Conservation (phyloP, 2,797 vertebrate species). For the Sparidentex hasta region DNA sequence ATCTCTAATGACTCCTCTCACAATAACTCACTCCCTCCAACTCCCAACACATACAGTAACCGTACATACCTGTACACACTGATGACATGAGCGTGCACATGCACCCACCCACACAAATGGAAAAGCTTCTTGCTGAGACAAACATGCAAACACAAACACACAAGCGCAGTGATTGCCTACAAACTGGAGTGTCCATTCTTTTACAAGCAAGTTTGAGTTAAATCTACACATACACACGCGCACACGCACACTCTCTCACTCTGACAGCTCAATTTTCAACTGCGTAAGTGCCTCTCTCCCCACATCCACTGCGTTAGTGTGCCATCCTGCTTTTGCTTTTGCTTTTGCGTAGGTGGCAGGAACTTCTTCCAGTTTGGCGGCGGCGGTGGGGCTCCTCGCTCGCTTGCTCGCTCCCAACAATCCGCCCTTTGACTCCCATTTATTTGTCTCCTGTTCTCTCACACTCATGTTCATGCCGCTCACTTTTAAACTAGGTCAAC, state of each 20-base stretch:
- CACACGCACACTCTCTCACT: slow-evolving; percentile 15
- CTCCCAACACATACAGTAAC: not conserved
- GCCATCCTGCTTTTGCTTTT: slow-evolving; percentile 14
- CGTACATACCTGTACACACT: not conserved
- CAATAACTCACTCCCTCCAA: too few relatives aligned
- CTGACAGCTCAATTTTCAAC: slow-evolving; percentile 23
- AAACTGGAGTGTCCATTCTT: slow-evolving; percentile 23
- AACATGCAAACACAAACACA: not conserved
- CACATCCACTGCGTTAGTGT: not conserved
- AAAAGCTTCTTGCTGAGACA: not conserved
- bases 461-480: not conserved
- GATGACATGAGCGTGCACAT: not conserved
- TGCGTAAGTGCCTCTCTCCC: slow-evolving; percentile 28
- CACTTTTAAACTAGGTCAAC: slow-evolving; percentile 60
- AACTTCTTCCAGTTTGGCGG: slow-evolving; percentile 21
- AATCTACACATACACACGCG: slow-evolving; percentile 14
- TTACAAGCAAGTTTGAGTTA: slow-evolving; percentile 30
- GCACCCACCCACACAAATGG: not conserved
- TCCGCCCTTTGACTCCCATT: slow-evolving; percentile 40
- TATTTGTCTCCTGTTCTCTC: slow-evolving; percentile 34
- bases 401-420: slow-evolving; percentile 5
- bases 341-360: slow-evolving; percentile 32
- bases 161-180: slow-evolving; percentile 4
- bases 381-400: not conserved
- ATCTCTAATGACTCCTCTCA: too few relatives aligned